Conservation (phyloP, 2,113 vertebrate species). For the Strigops habroptila region DNA sequence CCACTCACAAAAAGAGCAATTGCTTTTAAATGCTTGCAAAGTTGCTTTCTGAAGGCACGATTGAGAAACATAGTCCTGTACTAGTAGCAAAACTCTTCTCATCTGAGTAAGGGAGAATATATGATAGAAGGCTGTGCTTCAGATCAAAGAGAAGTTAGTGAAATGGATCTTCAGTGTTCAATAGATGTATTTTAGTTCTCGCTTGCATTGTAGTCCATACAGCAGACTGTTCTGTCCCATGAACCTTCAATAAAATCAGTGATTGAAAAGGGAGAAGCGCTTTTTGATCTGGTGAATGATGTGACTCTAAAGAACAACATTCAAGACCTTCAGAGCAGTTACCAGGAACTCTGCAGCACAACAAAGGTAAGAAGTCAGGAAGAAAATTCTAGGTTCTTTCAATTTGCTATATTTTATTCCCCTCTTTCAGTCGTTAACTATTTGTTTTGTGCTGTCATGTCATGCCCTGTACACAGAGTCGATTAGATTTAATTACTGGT, state of each 20-base stretch:
- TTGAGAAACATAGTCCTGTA: neutral
- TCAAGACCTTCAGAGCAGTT: constrained; percentile 81
- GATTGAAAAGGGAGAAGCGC: constrained; percentile 86
- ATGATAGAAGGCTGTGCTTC: neutral
- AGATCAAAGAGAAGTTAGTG: neutral
- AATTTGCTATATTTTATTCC: neutral
- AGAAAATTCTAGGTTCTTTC: neutral
- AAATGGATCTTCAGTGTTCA: neutral
- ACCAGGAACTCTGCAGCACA: constrained; percentile 79
- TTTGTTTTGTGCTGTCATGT: neutral
- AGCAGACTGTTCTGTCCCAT: constrained; percentile 87
- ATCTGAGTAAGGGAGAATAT: neutral
- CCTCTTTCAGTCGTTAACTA: neutral
- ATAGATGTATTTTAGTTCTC: neutral
- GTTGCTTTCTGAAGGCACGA: neutral
- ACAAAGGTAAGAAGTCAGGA: constrained; percentile 74
- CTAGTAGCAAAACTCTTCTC: neutral
- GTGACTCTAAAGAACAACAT: constrained; percentile 80
- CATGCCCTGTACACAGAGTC: neutral
- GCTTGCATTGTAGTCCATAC: constrained; percentile 79
- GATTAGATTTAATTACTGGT: neutral
- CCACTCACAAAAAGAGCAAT: neutral
- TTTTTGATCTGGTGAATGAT: constrained; percentile 83
- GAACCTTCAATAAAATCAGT: constrained; percentile 87
- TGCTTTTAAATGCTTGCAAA: neutral